Conservation (phyloP, 2,888 invertebrate genomes). For the Agonopterix subpropinquella region DNA sequence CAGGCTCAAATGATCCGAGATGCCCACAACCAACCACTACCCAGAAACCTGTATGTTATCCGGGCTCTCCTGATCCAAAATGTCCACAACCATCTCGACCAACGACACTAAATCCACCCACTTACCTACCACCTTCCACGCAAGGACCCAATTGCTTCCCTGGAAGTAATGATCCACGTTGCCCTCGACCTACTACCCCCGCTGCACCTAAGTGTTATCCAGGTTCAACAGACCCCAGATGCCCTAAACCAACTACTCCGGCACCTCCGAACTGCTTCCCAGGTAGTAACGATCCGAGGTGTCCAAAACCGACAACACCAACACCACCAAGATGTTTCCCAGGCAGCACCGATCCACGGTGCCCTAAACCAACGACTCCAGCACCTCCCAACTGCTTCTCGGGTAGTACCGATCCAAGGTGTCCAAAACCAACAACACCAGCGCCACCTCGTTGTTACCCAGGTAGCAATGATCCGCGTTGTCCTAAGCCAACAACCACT, state of each 20-base stretch:
- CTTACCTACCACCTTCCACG: constrained; percentile 19
- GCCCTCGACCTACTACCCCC: constrained; percentile 21
- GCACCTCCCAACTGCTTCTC: constrained; percentile 22
- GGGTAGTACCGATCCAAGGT: constrained; percentile 40
- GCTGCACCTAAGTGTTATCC: constrained; percentile 31
- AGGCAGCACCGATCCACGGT: constrained; percentile 26
- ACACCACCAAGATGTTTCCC: constrained; percentile 22
- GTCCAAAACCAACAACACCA: constrained; percentile 22
- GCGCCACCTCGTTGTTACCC: constrained; percentile 29
- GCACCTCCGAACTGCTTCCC: constrained; percentile 25
- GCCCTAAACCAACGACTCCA: constrained; percentile 20
- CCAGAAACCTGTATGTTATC: constrained; percentile 17
- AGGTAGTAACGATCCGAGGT: constrained; percentile 26
- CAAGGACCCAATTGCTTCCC: constrained; percentile 18
- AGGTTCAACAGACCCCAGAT: constrained; percentile 32
- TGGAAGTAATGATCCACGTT: constrained; percentile 23
- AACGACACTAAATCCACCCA: constrained; percentile 14
- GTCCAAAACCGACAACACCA: constrained; percentile 27
- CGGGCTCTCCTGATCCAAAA: constrained; percentile 30
- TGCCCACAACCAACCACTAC: constrained; percentile 20
- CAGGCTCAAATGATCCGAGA: constrained; percentile 26
- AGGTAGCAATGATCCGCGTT: constrained; percentile 40
- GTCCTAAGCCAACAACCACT: constrained; percentile 25
- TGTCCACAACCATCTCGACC: constrained; percentile 17
- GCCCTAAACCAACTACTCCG: constrained; percentile 16